These are phyloP conservation scores for Odontomyia ornata DNA, from an alignment of 2,888 invertebrate genomes.

Conservation along the genomic window DNA sequence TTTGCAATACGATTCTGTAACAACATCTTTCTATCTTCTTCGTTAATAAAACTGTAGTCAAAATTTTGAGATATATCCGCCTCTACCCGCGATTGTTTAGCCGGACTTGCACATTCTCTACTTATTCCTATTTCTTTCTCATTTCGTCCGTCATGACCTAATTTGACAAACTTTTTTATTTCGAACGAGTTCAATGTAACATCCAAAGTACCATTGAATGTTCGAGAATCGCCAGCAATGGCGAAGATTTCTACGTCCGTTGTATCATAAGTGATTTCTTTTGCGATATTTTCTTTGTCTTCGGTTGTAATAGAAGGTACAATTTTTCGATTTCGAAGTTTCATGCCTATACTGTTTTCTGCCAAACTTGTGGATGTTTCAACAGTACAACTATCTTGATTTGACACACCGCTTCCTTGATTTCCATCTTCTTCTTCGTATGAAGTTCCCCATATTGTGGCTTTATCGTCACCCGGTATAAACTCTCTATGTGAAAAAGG, in stretches of 20 bases:
- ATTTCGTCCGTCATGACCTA: neutral
- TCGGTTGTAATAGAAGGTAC: neutral
- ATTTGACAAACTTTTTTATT: neutral
- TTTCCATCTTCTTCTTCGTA: conserved; percentile 50
- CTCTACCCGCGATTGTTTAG: too few species aligned
- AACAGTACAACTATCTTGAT: conserved; percentile 27
- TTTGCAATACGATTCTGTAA: neutral
- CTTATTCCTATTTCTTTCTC: neutral
- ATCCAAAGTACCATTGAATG: conserved; percentile 6
- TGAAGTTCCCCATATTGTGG: conserved; percentile 53
- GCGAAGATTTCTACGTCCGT: neutral
- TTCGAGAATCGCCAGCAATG: neutral
- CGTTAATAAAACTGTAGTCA: neutral
- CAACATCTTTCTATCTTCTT: neutral
- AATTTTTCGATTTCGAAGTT: neutral
- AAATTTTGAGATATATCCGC: neutral
- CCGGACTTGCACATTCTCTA: too few species aligned
- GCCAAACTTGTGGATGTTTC: neutral
- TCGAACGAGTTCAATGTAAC: conserved; percentile 37
- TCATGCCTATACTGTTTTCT: neutral
- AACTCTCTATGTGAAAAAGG: conserved; percentile 50
- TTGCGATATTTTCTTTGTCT: conserved; percentile 22
- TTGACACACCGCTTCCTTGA: neutral
- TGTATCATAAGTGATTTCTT: neutral
- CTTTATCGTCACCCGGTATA: conserved; percentile 49